Evolutionary conservation across 2,797 vertebrate genomes (phyloP).

Genomic region (Remorina albescens): DNA sequence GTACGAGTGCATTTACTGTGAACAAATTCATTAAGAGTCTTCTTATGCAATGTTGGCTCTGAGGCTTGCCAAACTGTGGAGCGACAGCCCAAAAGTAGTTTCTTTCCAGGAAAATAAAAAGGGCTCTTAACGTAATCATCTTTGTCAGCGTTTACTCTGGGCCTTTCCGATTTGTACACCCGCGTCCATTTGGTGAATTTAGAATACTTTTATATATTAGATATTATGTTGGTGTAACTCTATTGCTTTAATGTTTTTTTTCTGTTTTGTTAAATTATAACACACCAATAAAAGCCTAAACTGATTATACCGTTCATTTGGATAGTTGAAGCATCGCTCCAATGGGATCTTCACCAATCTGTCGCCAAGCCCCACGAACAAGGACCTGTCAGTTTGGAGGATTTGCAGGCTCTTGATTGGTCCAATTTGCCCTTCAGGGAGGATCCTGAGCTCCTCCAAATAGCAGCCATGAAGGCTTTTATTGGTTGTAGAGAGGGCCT

Average conservation of each 20-base stretch:
- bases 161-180: conserved; percentile 33
- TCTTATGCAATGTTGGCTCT: conserved; percentile 32
- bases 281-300: background rate
- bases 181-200: conserved; percentile 15
- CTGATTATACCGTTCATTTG: conserved; percentile 71
- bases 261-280: background rate
- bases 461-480: conserved; percentile 89
- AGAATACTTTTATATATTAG: no score
- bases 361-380: conserved; percentile 92
- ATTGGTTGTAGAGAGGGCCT: conserved; percentile 90
- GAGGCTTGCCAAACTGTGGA: conserved; percentile 14
- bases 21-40: conserved; percentile 17
- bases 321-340: conserved; percentile 84
- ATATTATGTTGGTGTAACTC: no score
- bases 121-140: conserved; percentile 56
- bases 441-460: conserved; percentile 93
- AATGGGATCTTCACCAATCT: conserved; percentile 91
- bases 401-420: conserved; percentile 91
- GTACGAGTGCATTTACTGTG: background rate
- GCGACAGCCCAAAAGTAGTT: conserved; percentile 26
- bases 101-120: conserved; percentile 31
- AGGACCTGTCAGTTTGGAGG: conserved; percentile 90
- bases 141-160: conserved; percentile 49
- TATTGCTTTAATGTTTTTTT: no score
- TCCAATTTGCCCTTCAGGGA: conserved; percentile 85